phyloP scores from a whole-genome alignment of 2,797 vertebrate genomes.

The Rousettus madagascariensis region DNA sequence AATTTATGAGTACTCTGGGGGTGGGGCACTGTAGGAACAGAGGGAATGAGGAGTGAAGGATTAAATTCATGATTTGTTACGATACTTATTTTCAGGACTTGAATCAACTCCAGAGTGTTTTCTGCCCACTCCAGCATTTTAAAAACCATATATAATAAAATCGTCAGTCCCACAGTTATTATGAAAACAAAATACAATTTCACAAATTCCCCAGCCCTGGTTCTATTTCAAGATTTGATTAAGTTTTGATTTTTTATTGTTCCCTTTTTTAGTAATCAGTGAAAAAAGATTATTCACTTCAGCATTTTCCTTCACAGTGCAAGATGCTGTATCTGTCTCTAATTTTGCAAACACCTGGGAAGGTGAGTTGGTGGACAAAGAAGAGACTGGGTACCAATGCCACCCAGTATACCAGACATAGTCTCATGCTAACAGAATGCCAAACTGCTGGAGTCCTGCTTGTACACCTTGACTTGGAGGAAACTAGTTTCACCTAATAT shows the following conservation, averaged over 20 bases:
- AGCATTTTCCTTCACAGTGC: background rate
- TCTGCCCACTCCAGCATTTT: constrained; percentile 14
- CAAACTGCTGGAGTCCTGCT: background rate
- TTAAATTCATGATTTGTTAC: constrained; percentile 43
- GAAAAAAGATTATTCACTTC: background rate
- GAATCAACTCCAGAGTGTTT: constrained; percentile 49
- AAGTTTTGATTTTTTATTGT: constrained; percentile 13
- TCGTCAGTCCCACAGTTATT: background rate
- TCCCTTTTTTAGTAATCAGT: background rate
- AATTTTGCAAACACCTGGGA: background rate
- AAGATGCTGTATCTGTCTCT: background rate
- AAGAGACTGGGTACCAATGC: background rate
- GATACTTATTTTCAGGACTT: constrained; percentile 49
- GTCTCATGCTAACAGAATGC: background rate
- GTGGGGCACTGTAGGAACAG: background rate
- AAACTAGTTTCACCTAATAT: background rate
- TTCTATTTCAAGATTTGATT: constrained; percentile 46
- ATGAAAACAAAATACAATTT: constrained; percentile 45
- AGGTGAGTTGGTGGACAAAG: background rate
- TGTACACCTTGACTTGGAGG: background rate
- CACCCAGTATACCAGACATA: background rate
- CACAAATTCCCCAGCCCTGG: background rate
- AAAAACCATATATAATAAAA: constrained; percentile 7
- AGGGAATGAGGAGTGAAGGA: constrained; percentile 33
- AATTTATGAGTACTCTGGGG: constrained; percentile 59